These are phyloP conservation scores for Tricholaema leucomelas DNA, from an alignment of 2,113 vertebrate species.

Conservation along the genomic window DNA sequence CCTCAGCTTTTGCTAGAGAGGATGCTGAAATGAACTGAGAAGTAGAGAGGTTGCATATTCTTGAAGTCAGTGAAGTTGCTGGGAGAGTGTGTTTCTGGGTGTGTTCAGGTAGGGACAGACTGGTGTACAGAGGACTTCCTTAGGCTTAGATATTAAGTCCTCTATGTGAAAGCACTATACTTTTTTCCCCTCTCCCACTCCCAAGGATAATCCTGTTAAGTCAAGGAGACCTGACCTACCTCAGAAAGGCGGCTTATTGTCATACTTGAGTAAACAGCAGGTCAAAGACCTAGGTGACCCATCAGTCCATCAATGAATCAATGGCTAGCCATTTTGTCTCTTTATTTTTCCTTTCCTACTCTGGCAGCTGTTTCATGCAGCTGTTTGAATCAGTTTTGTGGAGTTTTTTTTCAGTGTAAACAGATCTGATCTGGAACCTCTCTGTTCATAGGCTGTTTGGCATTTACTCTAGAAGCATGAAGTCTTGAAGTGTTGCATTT, in stretches of 20 bases:
- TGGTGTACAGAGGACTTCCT: background rate
- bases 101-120: background rate
- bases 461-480: constrained; percentile 25
- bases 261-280: background rate
- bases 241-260: background rate
- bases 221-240: background rate
- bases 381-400: constrained; percentile 21
- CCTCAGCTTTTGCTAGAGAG: background rate
- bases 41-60: background rate
- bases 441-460: constrained; percentile 44
- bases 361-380: constrained; percentile 10
- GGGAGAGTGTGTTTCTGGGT: background rate
- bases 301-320: background rate
- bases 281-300: background rate
- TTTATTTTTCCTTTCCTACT: background rate
- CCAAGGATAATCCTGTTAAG: background rate
- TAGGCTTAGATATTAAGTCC: background rate
- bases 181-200: background rate
- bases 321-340: background rate
- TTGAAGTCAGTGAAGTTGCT: background rate
- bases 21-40: background rate
- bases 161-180: background rate
- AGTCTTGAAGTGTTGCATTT: constrained; percentile 16
- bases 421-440: constrained; percentile 43
- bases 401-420: constrained; percentile 20